A percentile compares a stretch with the other conserved stretches of the same genome.
Evolutionary conservation across 2,113 vertebrate genomes (phyloP).

Genomic region (Leptocoma aspasia): DNA sequence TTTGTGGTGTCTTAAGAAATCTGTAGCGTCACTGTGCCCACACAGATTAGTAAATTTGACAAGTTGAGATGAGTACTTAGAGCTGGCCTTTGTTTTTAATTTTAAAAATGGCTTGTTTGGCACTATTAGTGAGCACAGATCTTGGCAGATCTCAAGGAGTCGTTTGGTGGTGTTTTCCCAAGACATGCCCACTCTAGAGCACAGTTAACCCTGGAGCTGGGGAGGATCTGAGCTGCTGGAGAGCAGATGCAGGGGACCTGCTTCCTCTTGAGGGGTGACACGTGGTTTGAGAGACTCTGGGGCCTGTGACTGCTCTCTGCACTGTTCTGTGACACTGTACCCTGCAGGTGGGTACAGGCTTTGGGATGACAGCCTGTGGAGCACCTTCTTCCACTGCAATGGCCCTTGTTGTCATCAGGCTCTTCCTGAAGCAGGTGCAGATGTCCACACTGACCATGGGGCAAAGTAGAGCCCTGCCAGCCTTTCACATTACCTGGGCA

Average conservation of each 20-base stretch:
- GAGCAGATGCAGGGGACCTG: neutral
- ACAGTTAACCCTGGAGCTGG: neutral
- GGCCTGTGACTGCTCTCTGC: neutral
- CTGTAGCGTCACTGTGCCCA: neutral
- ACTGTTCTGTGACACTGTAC: neutral
- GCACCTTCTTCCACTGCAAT: neutral
- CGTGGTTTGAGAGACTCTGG: neutral
- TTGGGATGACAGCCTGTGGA: neutral
- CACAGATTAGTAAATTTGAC: constrained; percentile 20
- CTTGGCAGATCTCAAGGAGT: neutral
- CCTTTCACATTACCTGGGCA: neutral
- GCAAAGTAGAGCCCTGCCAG: neutral
- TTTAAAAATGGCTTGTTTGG: neutral
- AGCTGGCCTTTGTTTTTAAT: constrained; percentile 45
- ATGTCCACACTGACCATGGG: neutral
- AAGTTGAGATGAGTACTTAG: neutral
- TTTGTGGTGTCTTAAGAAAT: neutral
- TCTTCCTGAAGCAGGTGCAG: neutral
- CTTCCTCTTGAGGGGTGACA: neutral
- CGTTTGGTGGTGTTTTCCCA: constrained; percentile 1
- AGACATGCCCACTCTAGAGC: neutral
- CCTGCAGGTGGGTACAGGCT: neutral
- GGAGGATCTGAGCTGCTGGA: neutral
- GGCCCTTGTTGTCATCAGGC: neutral
- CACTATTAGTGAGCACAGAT: neutral